Conservation (phyloP, 2,113 vertebrate genomes). For the Pardalotus punctatus region DNA sequence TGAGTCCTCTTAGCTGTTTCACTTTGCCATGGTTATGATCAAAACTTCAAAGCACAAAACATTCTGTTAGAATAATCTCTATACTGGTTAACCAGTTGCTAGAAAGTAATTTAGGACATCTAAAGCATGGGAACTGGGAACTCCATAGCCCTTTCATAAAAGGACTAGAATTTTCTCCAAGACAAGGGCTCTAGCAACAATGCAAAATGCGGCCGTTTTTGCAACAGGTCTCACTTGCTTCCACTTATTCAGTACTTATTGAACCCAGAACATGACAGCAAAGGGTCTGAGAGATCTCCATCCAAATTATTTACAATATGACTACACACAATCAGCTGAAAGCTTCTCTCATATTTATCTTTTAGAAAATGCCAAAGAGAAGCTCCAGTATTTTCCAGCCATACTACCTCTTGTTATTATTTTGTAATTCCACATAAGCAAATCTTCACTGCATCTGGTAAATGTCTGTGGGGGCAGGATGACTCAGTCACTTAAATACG, state of each 20-base stretch:
- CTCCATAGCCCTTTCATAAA: neutral
- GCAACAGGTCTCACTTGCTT: neutral
- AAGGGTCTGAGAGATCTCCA: neutral
- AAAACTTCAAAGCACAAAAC: neutral
- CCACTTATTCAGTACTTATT: neutral
- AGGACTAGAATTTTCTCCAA: neutral
- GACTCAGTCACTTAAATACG: neutral
- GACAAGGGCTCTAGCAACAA: neutral
- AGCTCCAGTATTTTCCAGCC: neutral
- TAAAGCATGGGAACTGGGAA: neutral
- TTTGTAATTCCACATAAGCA: neutral
- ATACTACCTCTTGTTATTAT: neutral
- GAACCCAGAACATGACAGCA: neutral
- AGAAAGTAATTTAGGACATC: neutral
- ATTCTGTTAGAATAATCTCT: neutral
- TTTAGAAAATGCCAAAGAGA: neutral
- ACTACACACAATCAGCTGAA: neutral
- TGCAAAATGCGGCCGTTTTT: neutral
- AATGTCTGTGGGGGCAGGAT: neutral
- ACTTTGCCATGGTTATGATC: neutral
- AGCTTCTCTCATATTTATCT: neutral
- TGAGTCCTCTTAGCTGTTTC: neutral
- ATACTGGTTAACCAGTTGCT: neutral
- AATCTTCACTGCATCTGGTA: neutral
- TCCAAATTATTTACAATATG: neutral